Conservation (phyloP, 1,140 invertebrate genomes). For the Nilaparvata lugens region DNA sequence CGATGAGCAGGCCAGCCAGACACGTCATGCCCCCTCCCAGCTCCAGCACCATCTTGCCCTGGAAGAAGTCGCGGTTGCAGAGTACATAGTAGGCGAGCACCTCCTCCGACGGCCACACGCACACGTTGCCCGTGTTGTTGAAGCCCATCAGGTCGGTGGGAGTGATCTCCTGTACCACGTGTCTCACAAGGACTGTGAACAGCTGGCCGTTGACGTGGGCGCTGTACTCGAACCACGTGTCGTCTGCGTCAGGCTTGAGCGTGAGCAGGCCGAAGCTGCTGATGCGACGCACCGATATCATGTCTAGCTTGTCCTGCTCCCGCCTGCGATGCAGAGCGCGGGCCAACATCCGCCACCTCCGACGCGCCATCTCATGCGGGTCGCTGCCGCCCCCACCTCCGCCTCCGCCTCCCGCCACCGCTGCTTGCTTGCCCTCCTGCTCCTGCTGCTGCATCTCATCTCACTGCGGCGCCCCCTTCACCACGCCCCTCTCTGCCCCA, state of each 20-base stretch:
- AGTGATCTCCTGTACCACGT: slow-evolving; percentile 49
- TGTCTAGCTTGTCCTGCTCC: slow-evolving; percentile 28
- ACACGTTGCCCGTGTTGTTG: slow-evolving; percentile 87
- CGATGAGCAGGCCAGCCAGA: slow-evolving; percentile 63
- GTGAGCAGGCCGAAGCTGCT: slow-evolving; percentile 44
- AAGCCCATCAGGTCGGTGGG: slow-evolving; percentile 69
- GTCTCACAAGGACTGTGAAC: slow-evolving; percentile 45
- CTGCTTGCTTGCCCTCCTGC: too few relatives aligned
- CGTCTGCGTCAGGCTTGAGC: slow-evolving; percentile 25
- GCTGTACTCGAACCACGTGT: slow-evolving; percentile 46
- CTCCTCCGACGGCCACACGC: slow-evolving; percentile 85
- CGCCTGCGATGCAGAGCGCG: slow-evolving; percentile 44
- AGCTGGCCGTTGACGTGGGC: slow-evolving; percentile 35
- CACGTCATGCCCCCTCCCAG: slow-evolving; percentile 81
- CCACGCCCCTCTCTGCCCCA: too few relatives aligned
- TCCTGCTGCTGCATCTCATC: too few relatives aligned
- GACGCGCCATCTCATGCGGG: slow-evolving; percentile 39
- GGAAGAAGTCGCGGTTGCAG: slow-evolving; percentile 49
- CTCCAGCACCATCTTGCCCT: slow-evolving; percentile 59
- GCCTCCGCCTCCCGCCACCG: slow-evolving; percentile 10
- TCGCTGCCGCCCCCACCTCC: slow-evolving; percentile 7
- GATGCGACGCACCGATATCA: slow-evolving; percentile 43
- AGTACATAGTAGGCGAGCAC: slow-evolving; percentile 66
- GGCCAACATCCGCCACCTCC: slow-evolving; percentile 58
- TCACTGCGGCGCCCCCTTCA: too few relatives aligned